These are phyloP conservation scores for Eptesicus fuscus DNA, from an alignment of 2,113 vertebrate genomes.

Conservation along the genomic window DNA sequence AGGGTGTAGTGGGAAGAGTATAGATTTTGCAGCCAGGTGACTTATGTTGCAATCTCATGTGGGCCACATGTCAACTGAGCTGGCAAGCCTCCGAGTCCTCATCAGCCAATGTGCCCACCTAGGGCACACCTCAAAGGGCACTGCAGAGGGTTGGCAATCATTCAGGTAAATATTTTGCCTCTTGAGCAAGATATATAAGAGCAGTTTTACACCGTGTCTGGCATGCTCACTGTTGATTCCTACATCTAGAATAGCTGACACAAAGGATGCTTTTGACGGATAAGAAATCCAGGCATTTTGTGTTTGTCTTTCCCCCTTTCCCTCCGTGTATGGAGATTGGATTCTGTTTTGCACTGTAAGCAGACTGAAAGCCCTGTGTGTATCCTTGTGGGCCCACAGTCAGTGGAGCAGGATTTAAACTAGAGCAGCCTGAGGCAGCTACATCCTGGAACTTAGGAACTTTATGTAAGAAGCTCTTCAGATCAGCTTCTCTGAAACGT, in stretches of 20 bases:
- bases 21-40: background rate
- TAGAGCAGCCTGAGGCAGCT: background rate
- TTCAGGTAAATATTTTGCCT: background rate
- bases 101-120: background rate
- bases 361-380: background rate
- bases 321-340: background rate
- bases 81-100: background rate
- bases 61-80: background rate
- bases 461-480: background rate
- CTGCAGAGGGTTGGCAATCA: background rate
- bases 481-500: background rate
- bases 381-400: background rate
- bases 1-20: background rate
- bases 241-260: background rate
- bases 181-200: background rate
- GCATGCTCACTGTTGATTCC: background rate
- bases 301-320: background rate
- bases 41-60: background rate
- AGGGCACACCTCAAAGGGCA: background rate
- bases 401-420: background rate
- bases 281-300: background rate
- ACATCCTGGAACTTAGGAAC: background rate
- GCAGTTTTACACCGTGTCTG: background rate
- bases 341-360: background rate
- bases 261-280: background rate